phyloP scores from a whole-genome alignment of 2,888 invertebrate genomes.

The Cephus pygmeus region DNA sequence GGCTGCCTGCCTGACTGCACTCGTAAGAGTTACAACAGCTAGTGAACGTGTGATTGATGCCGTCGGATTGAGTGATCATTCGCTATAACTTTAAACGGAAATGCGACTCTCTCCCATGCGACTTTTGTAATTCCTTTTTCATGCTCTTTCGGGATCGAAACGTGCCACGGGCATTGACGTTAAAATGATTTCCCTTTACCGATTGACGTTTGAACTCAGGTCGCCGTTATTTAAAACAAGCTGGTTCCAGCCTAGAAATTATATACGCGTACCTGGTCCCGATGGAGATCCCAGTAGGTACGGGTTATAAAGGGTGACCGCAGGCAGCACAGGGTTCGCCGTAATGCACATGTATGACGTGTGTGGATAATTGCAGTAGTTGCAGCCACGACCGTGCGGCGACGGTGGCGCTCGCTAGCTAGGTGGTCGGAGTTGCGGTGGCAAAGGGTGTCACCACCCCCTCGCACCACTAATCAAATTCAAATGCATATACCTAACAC shows the following conservation, averaged over 20 bases:
- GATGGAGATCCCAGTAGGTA: background rate
- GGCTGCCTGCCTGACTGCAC: conserved; percentile 25
- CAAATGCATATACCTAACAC: conserved; percentile 61
- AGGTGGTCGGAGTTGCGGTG: conserved; percentile 56
- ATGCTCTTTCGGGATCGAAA: background rate
- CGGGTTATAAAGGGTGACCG: conserved; percentile 30
- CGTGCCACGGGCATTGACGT: background rate
- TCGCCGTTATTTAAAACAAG: background rate
- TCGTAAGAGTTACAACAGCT: conserved; percentile 42
- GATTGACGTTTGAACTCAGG: background rate
- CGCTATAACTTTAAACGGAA: conserved; percentile 40
- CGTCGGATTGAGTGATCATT: conserved; percentile 58
- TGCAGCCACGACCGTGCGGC: conserved; percentile 52
- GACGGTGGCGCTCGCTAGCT: conserved; percentile 36
- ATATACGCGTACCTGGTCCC: conserved; percentile 31
- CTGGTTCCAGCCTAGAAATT: conserved; percentile 23
- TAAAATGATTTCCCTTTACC: background rate
- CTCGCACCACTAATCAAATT: conserved; percentile 64
- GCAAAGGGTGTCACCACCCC: conserved; percentile 62
- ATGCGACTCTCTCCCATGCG: conserved; percentile 2
- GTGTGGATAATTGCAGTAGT: conserved; percentile 63
- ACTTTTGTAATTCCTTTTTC: background rate
- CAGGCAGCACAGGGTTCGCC: conserved; percentile 43
- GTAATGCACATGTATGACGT: conserved; percentile 60
- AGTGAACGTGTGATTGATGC: conserved; percentile 58